These are phyloP conservation scores for Eugnorisma glareosa DNA, from an alignment of 2,888 invertebrate genomes.

Conservation along the genomic window DNA sequence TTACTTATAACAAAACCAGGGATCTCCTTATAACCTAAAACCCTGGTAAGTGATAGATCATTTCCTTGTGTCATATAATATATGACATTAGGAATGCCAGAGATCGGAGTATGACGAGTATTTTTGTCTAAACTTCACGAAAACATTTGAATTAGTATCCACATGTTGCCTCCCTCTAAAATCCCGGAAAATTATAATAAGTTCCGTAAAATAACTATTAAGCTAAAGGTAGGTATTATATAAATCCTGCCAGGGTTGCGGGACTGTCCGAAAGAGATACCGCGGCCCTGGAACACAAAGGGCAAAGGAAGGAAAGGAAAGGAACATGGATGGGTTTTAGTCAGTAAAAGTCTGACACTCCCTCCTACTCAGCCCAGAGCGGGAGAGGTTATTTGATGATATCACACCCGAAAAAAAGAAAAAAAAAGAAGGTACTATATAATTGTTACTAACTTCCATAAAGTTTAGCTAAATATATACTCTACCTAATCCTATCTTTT, in stretches of 20 bases:
- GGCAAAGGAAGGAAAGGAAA: no score
- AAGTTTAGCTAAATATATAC: background rate
- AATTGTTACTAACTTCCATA: background rate
- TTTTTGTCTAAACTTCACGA: background rate
- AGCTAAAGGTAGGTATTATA: background rate
- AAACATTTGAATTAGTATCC: background rate
- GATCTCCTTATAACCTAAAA: no score
- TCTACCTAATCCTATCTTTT: background rate
- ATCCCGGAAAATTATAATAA: background rate
- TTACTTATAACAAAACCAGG: background rate
- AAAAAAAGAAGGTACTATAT: no score
- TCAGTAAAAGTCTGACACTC: no score
- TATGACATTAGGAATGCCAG: background rate
- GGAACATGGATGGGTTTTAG: no score
- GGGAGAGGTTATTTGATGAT: no score
- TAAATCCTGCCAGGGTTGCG: no score
- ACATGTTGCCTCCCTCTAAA: background rate
- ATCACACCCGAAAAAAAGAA: no score
- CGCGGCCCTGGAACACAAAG: no score
- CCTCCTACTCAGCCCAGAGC: no score
- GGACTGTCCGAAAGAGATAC: no score
- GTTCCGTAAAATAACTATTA: background rate
- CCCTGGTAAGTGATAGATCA: background rate
- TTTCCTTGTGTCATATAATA: background rate
- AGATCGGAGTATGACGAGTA: background rate